Evolutionary conservation across 2,888 invertebrate genomes (phyloP).

Genomic region (Imbricaverruca yamaguchii): DNA sequence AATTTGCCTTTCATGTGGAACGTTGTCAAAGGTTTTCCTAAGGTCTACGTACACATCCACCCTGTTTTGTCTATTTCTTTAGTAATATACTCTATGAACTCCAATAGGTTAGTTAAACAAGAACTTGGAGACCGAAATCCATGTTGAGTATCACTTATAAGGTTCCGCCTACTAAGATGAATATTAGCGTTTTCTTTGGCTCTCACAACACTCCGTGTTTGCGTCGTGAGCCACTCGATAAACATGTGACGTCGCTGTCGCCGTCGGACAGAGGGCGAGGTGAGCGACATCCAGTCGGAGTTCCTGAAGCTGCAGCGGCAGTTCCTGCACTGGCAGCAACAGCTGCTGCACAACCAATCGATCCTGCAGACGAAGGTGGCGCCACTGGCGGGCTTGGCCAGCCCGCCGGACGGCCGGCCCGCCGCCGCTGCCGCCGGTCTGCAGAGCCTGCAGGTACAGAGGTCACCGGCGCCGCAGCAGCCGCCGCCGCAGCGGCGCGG

Average conservation of each 20-base stretch:
- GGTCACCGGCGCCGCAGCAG: neutral
- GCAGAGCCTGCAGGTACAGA: conserved; percentile 23
- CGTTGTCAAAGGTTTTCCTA: too few species aligned
- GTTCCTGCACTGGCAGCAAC: conserved; percentile 33
- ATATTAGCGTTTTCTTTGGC: too few species aligned
- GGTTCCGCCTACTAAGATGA: too few species aligned
- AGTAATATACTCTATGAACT: too few species aligned
- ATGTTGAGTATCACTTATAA: too few species aligned
- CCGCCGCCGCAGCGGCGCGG: neutral
- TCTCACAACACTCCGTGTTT: too few species aligned
- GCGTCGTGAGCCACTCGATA: too few species aligned
- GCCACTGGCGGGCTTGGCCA: conserved; percentile 29
- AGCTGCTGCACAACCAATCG: conserved; percentile 33
- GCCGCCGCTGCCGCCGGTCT: conserved; percentile 20
- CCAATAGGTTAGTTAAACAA: too few species aligned
- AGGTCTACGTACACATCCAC: too few species aligned
- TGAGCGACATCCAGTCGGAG: conserved; percentile 24
- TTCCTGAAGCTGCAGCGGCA: conserved; percentile 32
- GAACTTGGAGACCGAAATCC: too few species aligned
- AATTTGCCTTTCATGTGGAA: too few species aligned
- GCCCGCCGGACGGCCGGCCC: conserved; percentile 8
- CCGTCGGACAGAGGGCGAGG: conserved; percentile 5
- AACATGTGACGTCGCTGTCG: neutral
- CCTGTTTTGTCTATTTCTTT: too few species aligned
- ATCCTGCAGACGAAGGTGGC: conserved; percentile 32